Conservation (phyloP, 1,140 invertebrate species). For the Brachionus calyciflorus region DNA sequence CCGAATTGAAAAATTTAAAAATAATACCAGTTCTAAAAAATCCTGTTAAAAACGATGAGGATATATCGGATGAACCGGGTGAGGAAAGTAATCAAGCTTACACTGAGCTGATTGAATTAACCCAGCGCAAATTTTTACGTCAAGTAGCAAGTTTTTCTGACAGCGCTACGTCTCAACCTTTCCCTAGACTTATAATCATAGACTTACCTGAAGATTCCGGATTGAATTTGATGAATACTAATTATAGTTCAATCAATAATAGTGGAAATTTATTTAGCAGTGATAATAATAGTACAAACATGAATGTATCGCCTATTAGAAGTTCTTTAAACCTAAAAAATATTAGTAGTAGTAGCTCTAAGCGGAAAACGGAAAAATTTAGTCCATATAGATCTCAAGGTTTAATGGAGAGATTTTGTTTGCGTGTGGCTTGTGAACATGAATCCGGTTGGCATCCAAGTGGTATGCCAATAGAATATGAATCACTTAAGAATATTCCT, state of each 20-base stretch:
- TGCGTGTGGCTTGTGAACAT: constrained; percentile 48
- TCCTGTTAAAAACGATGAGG: background rate
- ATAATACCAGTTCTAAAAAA: background rate
- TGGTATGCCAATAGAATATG: background rate
- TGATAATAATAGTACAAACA: too few species aligned
- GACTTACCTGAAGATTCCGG: constrained; percentile 47
- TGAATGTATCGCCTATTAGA: too few species aligned
- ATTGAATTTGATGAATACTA: background rate
- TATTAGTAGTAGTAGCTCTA: background rate
- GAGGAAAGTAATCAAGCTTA: background rate
- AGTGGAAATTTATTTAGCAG: background rate
- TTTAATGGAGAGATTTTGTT: constrained; percentile 46
- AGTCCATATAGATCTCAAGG: background rate
- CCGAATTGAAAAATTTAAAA: background rate
- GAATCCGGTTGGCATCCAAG: constrained; percentile 46
- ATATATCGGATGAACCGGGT: background rate
- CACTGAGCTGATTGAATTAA: constrained; percentile 49
- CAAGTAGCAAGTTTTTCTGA: constrained; percentile 47
- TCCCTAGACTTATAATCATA: constrained; percentile 49
- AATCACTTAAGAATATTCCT: background rate
- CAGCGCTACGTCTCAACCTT: constrained; percentile 9
- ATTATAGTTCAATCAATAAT: too few species aligned
- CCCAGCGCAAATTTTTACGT: constrained; percentile 49
- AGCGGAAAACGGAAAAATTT: background rate
- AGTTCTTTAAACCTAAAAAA: background rate